A percentile compares a stretch with the other conserved stretches of the same genome.
Evolutionary conservation across 2,888 invertebrate species (phyloP).

Genomic region (Caenorhabditis japonica): DNA sequence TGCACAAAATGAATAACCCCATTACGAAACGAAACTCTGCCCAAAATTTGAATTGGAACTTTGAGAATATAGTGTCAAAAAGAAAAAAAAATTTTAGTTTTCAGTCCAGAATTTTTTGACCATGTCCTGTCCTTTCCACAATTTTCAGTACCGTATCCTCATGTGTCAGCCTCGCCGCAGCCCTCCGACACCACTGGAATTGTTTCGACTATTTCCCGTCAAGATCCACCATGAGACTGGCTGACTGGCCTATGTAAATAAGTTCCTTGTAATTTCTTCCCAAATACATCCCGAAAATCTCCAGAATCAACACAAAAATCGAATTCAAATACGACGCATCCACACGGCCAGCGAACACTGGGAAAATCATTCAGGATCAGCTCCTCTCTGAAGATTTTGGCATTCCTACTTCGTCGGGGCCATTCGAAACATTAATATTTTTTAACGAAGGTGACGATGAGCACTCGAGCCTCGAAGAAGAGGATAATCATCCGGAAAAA

Average conservation of each 20-base stretch:
- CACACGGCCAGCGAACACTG: constrained; percentile 24
- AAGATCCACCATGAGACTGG: constrained; percentile 3
- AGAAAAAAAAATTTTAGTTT: too few relatives aligned
- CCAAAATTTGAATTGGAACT: too few relatives aligned
- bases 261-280: neutral
- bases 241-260: constrained; percentile 37
- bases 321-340: constrained; percentile 31
- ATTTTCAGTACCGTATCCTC: constrained; percentile 41
- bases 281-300: neutral
- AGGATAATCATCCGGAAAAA: constrained; percentile 48
- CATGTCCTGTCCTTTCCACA: too few relatives aligned
- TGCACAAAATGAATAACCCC: too few relatives aligned
- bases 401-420: neutral
- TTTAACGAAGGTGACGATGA: constrained; percentile 39
- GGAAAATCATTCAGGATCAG: constrained; percentile 30
- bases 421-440: constrained; percentile 30
- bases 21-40: too few relatives aligned
- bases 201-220: constrained; percentile 52
- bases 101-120: too few relatives aligned
- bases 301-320: constrained; percentile 17
- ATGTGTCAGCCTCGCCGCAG: constrained; percentile 42
- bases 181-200: constrained; percentile 44
- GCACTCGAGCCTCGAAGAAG: constrained; percentile 20
- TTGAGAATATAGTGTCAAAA: too few relatives aligned
- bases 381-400: neutral